These are phyloP conservation scores for Zenarchopterus dispar DNA, from an alignment of 2,797 vertebrate species.

Conservation along the genomic window DNA sequence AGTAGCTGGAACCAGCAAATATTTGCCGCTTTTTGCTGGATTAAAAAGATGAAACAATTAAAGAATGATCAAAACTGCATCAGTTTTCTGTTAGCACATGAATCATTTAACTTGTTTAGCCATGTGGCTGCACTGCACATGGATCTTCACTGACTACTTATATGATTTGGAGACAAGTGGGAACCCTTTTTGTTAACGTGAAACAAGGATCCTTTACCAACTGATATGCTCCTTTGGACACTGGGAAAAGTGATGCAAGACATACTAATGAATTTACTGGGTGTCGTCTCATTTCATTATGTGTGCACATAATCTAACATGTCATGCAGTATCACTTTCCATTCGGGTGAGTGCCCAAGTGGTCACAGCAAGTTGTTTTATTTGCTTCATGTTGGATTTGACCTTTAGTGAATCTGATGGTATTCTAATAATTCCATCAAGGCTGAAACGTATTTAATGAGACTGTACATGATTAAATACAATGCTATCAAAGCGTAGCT, in stretches of 20 bases:
- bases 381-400: constrained; percentile 41
- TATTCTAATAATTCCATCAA: constrained; percentile 56
- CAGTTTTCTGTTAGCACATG: too few species aligned
- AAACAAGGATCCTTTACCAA: constrained; percentile 28
- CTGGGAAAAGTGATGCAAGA: constrained; percentile 38
- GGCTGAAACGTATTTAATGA: constrained; percentile 32
- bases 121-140: too few species aligned
- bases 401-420: constrained; percentile 47
- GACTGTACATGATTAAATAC: constrained; percentile 32
- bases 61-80: too few species aligned
- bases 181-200: too few species aligned
- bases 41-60: too few species aligned
- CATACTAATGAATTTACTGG: constrained; percentile 10
- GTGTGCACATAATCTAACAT: constrained; percentile 32
- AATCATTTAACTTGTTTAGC: too few species aligned
- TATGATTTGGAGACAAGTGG: too few species aligned
- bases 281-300: constrained; percentile 62
- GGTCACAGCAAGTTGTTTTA: constrained; percentile 19
- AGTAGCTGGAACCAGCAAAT: too few species aligned
- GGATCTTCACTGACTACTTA: too few species aligned
- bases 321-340: constrained; percentile 51
- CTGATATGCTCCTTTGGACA: constrained; percentile 2
- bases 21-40: too few species aligned
- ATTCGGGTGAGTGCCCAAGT: constrained; percentile 51
- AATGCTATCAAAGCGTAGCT: too few species aligned